Base-by-base conservation (phyloP, 2,888 invertebrate genomes). In the Scaptomyza cyrtandrae region DNA sequence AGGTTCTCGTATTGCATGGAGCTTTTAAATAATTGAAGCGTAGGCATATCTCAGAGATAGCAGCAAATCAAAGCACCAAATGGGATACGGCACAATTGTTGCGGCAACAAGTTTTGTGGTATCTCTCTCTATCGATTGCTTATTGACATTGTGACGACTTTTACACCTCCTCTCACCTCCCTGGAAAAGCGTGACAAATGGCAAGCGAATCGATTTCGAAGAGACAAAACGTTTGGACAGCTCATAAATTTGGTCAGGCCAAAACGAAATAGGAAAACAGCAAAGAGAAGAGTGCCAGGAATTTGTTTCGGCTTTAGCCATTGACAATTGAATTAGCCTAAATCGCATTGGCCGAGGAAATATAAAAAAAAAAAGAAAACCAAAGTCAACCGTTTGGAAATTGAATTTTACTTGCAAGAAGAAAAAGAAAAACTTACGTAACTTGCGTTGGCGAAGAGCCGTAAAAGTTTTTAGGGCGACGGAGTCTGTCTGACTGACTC, bases 11-110 rank as follows among this genome's bases (percentile, higher is more conserved):
- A 35, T 16, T 33, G 77, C 66, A 24, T 24, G 24, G 3, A 24
- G 24, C 24, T 24, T 73, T 83, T 86, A 67, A 86, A 83, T 83
- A 88, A 88, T 88, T 88, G 86, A 88, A 83, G 86, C 70, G 82
- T 72, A 54, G 80, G 69, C 71, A 57, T 54, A 61, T 59, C 80
- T 62, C 57, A 80, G 14, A 39, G 39, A 53, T 35, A 66, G 27
- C 29, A 44, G 2, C 19, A 50, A 24, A 33, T 19, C 35, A 11
- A 50, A 29, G 11, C 13, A 37, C 31, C 16, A 41, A 37, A 55
- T 16, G 65, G 65, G 85, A 80, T 69, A 80, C 46, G 61, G 7
- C 29, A 29, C 57, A 35, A 19, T 65, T 37, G 76, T 62, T 64
- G 74, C 62, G 70, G 80, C 83, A 88, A 83, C 86, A 83, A 83